Base-by-base conservation (phyloP, 2,113 vertebrate genomes). In the Oceanites oceanicus region DNA sequence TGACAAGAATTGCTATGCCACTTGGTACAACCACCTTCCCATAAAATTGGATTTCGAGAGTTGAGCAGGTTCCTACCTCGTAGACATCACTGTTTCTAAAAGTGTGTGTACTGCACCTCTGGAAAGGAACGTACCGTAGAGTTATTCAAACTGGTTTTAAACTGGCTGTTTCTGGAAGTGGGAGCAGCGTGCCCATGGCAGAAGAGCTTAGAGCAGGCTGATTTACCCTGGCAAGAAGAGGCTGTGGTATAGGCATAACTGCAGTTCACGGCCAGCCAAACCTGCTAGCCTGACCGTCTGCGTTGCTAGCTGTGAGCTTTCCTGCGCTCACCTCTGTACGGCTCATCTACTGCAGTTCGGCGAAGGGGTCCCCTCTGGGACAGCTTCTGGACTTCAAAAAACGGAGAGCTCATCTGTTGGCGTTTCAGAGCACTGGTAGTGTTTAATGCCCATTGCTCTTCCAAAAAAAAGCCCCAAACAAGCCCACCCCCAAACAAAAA, bases 221-320 rank as follows among this genome's bases (percentile, higher is more conserved):
- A 13, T 49, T 22, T 49, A 6, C 66, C 22, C 32, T 25, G 3
- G 30, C 32, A 10, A 50, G 47, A 62, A 16, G 44, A 47, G 29
- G 2, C 18, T 15, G 7, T 3, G 1, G 58, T 4, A 2, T 2
- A 10, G 34, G 44, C 17, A 10, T 12, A 2, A 11, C 40, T 23
- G 58, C 72, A 22, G 44, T 9, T 65, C 26, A 1, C 56, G 30
- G 63, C 27, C 26, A 40, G 44, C 22, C 52, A 22, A 15, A 29
- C 45, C n/a, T 53, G 52, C 18, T 15, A 20, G 44, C 68, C 45
- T 11, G 70, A 56, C 58, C 44, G n/a, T 16, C 27, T 12, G 1
- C 4, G 1, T 9, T 15, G 32, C 47, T 47, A 11, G 47, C 26
- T 14, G 42, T 10, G 32, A 36, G 42, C 42, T 25, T 17, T 30